Base-by-base conservation (phyloP, 2,888 invertebrate genomes). In the Leucophenga montana region DNA sequence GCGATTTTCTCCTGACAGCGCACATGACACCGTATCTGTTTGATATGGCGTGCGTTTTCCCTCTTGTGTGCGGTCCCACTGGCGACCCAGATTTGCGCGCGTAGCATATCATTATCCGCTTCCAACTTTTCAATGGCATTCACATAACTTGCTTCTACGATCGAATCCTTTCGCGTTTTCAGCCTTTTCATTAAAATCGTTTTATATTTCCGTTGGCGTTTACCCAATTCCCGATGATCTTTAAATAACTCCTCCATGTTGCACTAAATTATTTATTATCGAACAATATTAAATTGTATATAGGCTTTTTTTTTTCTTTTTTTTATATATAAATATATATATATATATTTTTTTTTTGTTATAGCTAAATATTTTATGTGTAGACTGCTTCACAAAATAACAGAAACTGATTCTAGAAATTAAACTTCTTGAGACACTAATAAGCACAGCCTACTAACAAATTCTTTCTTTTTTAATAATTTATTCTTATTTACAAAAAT, bases 11-110 rank as follows among this genome's bases (percentile, higher is more conserved):
- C 86, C 68, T 88, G 88, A 67, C 88, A 88, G 1, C 78, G 74
- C 0, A 87, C 85, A 68, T 88, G 87, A n/a, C 84, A 84, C 16
- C 82, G 76, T 6, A 89, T 86, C 33, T 78, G 77, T 11, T 74
- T 73, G 18, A 88, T 72, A 48, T 76, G 80, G 0, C 78, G 73
- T 9, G 75, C 73, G 31, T 85, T 85, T 48, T 82, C 78, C 1
- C 75, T 75, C 9, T 75, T 65, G 50, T 88, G 86, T 0, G 85
- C 84, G 0, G 75, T 33, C 0, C 87, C 88, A 13, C 74, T 82
- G 16, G 88, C 88, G 70, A 88, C 87, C 85, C 86, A 85, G 50
- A 88, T 83, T 69, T 86, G 84, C 1, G 86, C 85, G 3, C 84
- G 74, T 20, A 88, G 67, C 50, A 85, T 85, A 16, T 85, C 78